These are phyloP conservation scores for Zelleria hepariella DNA, from an alignment of 2,888 invertebrate species.

Conservation along the genomic window DNA sequence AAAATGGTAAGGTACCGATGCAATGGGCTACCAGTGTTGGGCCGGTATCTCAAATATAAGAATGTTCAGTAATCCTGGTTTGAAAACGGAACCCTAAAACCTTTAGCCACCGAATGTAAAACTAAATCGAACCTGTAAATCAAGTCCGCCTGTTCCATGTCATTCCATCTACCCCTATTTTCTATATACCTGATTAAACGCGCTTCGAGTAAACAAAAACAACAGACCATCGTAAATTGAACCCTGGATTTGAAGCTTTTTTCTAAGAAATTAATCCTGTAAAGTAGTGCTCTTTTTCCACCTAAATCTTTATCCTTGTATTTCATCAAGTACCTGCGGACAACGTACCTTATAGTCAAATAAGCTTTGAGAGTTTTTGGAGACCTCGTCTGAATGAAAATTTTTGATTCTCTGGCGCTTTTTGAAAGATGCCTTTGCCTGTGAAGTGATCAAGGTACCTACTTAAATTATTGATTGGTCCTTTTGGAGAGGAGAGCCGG, in stretches of 20 bases:
- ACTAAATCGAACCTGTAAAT: slow-evolving; percentile 59
- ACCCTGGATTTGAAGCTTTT: neutral
- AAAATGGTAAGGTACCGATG: too few species aligned
- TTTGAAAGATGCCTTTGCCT: too few species aligned
- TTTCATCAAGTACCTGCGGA: neutral
- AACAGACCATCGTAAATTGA: neutral
- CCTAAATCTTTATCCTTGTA: neutral
- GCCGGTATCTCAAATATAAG: too few species aligned
- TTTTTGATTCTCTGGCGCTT: too few species aligned
- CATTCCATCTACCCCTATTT: slow-evolving; percentile 21
- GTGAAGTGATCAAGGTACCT: too few species aligned
- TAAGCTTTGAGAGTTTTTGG: too few species aligned
- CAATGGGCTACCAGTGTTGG: too few species aligned
- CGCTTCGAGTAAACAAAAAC: neutral
- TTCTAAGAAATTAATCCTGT: neutral
- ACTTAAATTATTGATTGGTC: too few species aligned
- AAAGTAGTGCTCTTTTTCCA: neutral
- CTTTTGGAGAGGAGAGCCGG: too few species aligned
- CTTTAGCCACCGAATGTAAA: slow-evolving; percentile 34
- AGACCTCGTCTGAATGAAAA: too few species aligned
- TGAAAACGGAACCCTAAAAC: neutral
- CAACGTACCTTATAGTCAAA: neutral
- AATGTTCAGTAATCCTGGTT: neutral
- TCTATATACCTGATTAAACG: slow-evolving; percentile 48
- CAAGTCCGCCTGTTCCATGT: slow-evolving; percentile 52